Evolutionary conservation across 2,113 vertebrate genomes (phyloP).

Genomic region (Pangasianodon gigas): DNA sequence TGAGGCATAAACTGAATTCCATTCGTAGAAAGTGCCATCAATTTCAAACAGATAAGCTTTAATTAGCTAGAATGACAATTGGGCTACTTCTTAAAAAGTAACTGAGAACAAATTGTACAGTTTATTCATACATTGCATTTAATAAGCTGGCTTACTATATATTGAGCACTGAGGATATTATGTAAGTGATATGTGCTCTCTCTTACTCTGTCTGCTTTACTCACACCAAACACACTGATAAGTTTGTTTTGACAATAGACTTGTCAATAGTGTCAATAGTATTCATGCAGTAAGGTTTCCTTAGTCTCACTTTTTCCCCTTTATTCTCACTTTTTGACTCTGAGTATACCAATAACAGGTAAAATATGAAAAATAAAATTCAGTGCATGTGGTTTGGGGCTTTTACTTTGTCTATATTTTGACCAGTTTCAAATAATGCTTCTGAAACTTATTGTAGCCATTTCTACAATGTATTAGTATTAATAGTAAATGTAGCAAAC

Average conservation of each 20-base stretch:
- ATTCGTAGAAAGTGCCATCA: neutral
- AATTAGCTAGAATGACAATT: neutral
- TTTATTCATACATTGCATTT: neutral
- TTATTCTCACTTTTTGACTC: neutral
- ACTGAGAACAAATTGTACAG: neutral
- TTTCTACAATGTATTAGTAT: neutral
- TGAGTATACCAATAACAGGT: neutral
- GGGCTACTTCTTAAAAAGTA: neutral
- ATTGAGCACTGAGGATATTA: neutral
- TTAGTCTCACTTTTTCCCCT: neutral
- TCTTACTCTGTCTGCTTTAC: neutral
- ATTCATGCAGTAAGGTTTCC: neutral
- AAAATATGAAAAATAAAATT: neutral
- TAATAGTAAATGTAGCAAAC: neutral
- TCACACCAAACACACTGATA: neutral
- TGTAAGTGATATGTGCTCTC: neutral
- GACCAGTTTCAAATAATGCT: neutral
- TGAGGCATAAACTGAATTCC: neutral
- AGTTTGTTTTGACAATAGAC: neutral
- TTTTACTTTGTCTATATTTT: slow-evolving; percentile 1
- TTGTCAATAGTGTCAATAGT: slow-evolving; percentile 2
- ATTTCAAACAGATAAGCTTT: neutral
- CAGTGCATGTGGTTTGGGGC: neutral
- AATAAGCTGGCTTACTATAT: neutral
- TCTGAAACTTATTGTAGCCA: neutral